Percentiles rank a stretch among this genome's conserved stretches.
phyloP scores from a whole-genome alignment of 2,797 vertebrate species.

The Gymnothorax javanicus region DNA sequence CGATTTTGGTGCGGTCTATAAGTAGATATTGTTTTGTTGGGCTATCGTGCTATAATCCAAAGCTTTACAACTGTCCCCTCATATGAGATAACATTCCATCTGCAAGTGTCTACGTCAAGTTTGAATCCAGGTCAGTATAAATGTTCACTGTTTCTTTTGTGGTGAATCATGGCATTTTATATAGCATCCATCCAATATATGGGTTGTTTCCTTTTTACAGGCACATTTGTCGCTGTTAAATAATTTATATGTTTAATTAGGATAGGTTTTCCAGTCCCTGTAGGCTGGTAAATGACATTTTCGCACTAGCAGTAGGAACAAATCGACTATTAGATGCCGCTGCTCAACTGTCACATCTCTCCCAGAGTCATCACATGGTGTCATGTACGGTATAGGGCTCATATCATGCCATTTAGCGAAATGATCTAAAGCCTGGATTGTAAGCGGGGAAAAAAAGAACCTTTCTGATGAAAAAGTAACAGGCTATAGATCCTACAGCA shows the following conservation, averaged over 20 bases:
- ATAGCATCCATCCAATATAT: conserved; percentile 6
- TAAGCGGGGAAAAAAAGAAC: background rate
- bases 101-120: background rate
- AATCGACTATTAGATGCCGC: background rate
- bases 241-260: conserved; percentile 16
- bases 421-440: background rate
- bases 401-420: background rate
- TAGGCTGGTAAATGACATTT: background rate
- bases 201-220: conserved; percentile 6
- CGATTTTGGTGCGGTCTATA: no score
- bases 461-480: conserved; percentile 1
- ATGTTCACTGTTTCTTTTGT: background rate
- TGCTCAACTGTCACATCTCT: background rate
- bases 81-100: background rate
- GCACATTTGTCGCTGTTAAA: conserved; percentile 15
- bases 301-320: background rate
- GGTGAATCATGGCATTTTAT: background rate
- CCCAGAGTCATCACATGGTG: background rate
- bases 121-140: background rate
- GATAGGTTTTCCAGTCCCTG: background rate
- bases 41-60: background rate
- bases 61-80: background rate
- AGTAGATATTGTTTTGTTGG: no score
- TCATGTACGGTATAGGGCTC: background rate
- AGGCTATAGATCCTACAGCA: conserved; percentile 2